Base-by-base conservation (phyloP, 2,797 vertebrate genomes). In the Etheostoma nigrum region DNA sequence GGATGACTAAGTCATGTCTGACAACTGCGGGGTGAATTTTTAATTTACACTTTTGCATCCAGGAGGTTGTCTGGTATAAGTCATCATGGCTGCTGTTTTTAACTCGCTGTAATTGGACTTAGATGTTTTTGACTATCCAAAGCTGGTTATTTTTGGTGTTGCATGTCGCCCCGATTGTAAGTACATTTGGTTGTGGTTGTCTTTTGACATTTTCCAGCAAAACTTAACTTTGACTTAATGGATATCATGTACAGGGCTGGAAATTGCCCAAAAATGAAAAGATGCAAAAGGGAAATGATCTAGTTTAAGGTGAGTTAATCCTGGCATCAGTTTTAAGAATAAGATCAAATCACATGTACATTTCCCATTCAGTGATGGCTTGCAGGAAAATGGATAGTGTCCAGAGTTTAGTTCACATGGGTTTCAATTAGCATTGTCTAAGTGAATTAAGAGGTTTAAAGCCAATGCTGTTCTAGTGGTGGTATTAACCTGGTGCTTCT, bases 361-460 rank as follows among this genome's bases (percentile, higher is more conserved):
- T 76, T 85, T 66, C 33, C 64, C 74, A 74, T 89, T 74, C 52
- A 74, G 70, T 27, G 16, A 19, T 25, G 67, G 73, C 72, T 75
- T 57, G 53, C 61, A 55, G 70, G 82, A 87, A 87, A 92, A 92
- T 87, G 88, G 87, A 88, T 81, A 83, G 81, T 89, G 88, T 93
- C 92, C 90, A 88, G 84, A 88, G 84, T 88, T 82, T 80, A 87
- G 90, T 91, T 93, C 87, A 91, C 87, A 84, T 71, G 79, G 89
- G 89, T 91, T 92, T 94, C 91, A 92, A 92, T 94, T 93, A 93
- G 90, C 80, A 73, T 88, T 88, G 90, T 89, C 91, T 86, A 91
- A 93, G 92, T 94, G 91, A 94, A 94, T 94, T 92, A 93, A 92
- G 89, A 93, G 91, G 88, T 92, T 93, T 89, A 94, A 93, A 91